Evolutionary conservation across 2,888 invertebrate genomes (phyloP).

Genomic region (Sesia bembeciformis): DNA sequence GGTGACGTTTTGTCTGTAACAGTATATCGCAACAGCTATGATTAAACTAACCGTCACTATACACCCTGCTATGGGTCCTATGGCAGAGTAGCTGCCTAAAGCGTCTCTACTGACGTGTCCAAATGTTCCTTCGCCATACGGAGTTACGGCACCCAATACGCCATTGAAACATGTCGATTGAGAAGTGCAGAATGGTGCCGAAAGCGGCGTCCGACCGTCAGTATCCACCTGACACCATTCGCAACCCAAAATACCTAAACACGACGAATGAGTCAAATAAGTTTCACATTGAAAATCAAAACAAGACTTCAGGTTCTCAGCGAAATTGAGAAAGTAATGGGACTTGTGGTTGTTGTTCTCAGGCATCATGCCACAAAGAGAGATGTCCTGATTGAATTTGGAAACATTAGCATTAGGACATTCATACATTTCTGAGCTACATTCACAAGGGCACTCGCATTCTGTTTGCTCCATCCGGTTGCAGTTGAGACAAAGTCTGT

Average conservation of each 20-base stretch:
- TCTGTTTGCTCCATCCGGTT: constrained; percentile 95
- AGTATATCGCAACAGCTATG: constrained; percentile 87
- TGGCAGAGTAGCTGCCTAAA: constrained; percentile 78
- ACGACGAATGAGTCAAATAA: constrained; percentile 77
- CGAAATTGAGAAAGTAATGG: constrained; percentile 64
- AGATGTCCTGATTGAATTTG: constrained; percentile 39
- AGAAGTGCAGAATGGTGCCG: constrained; percentile 85
- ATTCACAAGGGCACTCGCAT: constrained; percentile 97
- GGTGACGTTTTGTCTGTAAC: constrained; percentile 81
- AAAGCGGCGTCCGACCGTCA: constrained; percentile 80
- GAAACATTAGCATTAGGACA: constrained; percentile 46
- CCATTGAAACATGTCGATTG: constrained; percentile 91
- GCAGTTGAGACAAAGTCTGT: constrained; percentile 92
- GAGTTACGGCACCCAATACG: constrained; percentile 85
- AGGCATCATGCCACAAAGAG: constrained; percentile 59
- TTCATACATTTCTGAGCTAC: constrained; percentile 73
- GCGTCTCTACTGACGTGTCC: constrained; percentile 63
- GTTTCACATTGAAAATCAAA: constrained; percentile 80
- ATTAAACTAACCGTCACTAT: constrained; percentile 87
- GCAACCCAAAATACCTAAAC: constrained; percentile 86
- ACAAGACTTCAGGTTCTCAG: constrained; percentile 77
- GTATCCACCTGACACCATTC: constrained; percentile 92
- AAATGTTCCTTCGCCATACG: constrained; percentile 83
- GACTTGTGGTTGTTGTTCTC: constrained; percentile 66
- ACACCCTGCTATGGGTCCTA: constrained; percentile 91